Conservation (phyloP, 1,140 invertebrate species). For the Aethina tumida region DNA sequence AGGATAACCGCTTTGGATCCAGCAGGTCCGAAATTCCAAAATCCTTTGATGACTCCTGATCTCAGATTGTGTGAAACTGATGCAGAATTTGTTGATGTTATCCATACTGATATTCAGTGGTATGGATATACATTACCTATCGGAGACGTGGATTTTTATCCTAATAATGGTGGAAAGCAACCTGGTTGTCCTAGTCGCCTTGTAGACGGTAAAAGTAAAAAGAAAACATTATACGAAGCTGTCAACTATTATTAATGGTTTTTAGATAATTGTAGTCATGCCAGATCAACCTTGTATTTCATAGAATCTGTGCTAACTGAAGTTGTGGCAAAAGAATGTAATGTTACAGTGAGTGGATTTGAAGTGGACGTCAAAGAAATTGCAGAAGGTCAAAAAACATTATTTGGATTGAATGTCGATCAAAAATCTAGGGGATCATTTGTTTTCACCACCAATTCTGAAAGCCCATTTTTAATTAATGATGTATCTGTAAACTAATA, state of each 20-base stretch:
- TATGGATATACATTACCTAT: slow-evolving; percentile 42
- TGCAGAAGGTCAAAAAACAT: no score
- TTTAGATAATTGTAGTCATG: slow-evolving; percentile 23
- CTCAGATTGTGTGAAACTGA: slow-evolving; percentile 63
- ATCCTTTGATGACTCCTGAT: slow-evolving; percentile 38
- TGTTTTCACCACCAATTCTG: no score
- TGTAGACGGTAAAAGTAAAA: slow-evolving; percentile 5
- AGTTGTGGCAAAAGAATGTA: slow-evolving; percentile 32
- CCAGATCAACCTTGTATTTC: slow-evolving; percentile 17
- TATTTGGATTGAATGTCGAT: no score
- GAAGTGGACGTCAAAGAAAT: no score
- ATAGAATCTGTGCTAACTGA: slow-evolving; percentile 33
- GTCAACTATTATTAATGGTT: slow-evolving; percentile 4
- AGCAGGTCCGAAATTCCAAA: slow-evolving; percentile 51
- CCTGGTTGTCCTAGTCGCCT: slow-evolving; percentile 37
- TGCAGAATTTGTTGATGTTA: slow-evolving; percentile 79
- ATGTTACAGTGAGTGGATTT: no score
- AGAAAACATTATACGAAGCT: slow-evolving; percentile 2
- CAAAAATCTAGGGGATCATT: no score
- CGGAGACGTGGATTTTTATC: slow-evolving; percentile 66
- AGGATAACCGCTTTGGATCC: slow-evolving; percentile 53
- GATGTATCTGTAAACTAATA: no score
- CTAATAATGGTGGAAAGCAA: slow-evolving; percentile 50
- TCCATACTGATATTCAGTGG: slow-evolving; percentile 58
- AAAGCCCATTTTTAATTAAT: no score